Percentiles rank a stretch among this genome's conserved stretches.
phyloP scores from a whole-genome alignment of 2,797 vertebrate species.

The Crocidura indochinensis region DNA sequence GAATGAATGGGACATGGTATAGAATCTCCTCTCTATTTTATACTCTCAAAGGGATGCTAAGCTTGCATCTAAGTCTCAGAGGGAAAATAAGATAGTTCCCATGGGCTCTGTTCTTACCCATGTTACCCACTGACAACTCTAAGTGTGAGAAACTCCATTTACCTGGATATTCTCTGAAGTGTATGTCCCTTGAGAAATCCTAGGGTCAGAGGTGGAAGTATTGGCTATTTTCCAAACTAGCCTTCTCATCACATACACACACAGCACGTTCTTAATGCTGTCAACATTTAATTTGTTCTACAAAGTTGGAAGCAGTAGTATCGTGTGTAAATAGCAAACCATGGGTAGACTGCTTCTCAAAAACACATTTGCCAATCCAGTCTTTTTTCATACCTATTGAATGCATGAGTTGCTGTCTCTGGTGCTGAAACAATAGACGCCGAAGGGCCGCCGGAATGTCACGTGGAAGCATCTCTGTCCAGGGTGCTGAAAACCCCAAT shows the following conservation, averaged over 20 bases:
- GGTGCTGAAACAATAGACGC: slow-evolving; percentile 51
- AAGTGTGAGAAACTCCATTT: neutral
- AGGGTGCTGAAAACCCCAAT: neutral
- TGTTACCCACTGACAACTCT: neutral
- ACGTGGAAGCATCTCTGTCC: neutral
- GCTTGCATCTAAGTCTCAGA: slow-evolving; percentile 34
- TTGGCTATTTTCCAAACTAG: slow-evolving; percentile 73
- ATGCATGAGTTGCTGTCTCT: neutral
- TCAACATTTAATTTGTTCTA: slow-evolving; percentile 83
- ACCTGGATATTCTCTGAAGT: slow-evolving; percentile 2
- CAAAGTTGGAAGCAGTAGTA: slow-evolving; percentile 79
- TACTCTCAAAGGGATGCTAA: neutral
- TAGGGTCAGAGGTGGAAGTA: neutral
- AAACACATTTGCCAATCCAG: neutral
- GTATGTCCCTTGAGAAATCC: neutral
- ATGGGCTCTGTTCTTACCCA: neutral
- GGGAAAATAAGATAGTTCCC: slow-evolving; percentile 14
- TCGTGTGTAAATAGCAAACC: slow-evolving; percentile 83
- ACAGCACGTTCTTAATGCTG: slow-evolving; percentile 82
- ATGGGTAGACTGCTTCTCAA: slow-evolving; percentile 72
- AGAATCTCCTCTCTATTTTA: neutral
- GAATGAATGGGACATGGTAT: neutral
- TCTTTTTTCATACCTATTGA: neutral
- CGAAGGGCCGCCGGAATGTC: accelerated
- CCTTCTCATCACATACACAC: slow-evolving; percentile 82